A percentile compares a stretch with the other conserved stretches of the same genome.
Evolutionary conservation across 2,888 invertebrate genomes (phyloP).

Genomic region (Scaptomyza cyrtandrae): DNA sequence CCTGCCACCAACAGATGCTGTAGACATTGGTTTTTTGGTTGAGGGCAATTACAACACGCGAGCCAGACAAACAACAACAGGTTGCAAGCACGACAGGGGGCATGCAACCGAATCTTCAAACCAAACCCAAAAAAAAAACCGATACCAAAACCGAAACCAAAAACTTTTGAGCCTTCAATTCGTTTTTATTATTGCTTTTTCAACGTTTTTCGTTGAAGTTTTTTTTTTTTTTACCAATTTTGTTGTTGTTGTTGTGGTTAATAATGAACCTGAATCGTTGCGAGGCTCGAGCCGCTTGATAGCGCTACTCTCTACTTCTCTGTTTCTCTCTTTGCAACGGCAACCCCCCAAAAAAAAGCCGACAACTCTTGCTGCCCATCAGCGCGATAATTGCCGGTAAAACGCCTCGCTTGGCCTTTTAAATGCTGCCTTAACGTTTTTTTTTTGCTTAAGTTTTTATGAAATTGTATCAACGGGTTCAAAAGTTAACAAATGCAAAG

Average conservation of each 20-base stretch:
- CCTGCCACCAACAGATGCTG: conserved; percentile 60
- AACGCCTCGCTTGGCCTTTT: conserved; percentile 79
- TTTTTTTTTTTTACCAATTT: conserved; percentile 18
- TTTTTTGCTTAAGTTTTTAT: conserved; percentile 43
- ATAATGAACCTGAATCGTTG: conserved; percentile 69
- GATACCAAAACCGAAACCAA: conserved; percentile 20
- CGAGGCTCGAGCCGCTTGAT: conserved; percentile 46
- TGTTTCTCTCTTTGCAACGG: too few relatives aligned
- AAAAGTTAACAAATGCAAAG: conserved; percentile 13
- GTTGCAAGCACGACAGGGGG: conserved; percentile 41
- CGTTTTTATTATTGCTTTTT: conserved; percentile 27
- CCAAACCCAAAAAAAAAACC: conserved; percentile 14
- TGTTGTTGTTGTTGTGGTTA: conserved; percentile 57
- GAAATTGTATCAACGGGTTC: conserved; percentile 50
- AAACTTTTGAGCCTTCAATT: conserved; percentile 22
- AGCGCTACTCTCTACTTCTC: too few relatives aligned
- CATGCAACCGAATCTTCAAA: conserved; percentile 11
- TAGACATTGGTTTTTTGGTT: conserved; percentile 51
- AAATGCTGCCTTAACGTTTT: conserved; percentile 59
- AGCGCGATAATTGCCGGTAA: conserved; percentile 80
- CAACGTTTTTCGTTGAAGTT: conserved; percentile 36
- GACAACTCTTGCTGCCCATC: conserved; percentile 27
- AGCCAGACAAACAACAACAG: conserved; percentile 72
- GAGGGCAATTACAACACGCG: conserved; percentile 76
- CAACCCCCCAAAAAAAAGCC: not conserved